Percentiles rank a stretch among this genome's conserved stretches.
Evolutionary conservation across 2,113 vertebrate genomes (phyloP).

Genomic region (Pycnonotus jocosus): DNA sequence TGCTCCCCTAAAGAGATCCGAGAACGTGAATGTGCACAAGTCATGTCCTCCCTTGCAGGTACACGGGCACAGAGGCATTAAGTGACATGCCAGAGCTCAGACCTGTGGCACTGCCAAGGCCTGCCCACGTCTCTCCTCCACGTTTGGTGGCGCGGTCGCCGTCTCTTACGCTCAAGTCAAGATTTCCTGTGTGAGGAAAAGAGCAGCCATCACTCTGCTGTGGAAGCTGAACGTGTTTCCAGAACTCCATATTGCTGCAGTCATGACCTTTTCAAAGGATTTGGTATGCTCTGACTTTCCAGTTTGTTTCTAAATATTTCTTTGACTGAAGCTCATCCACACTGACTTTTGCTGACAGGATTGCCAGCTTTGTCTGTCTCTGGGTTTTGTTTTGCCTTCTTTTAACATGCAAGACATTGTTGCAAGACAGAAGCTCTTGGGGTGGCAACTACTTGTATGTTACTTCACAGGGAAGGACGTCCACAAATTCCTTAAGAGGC

Average conservation of each 20-base stretch:
- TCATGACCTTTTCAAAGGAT: slow-evolving; percentile 19
- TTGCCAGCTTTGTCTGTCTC: background rate
- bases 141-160: background rate
- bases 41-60: background rate
- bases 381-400: background rate
- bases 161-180: background rate
- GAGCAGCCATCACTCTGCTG: background rate
- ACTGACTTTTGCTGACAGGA: slow-evolving; percentile 10
- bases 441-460: background rate
- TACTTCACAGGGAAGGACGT: background rate
- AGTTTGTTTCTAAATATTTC: slow-evolving; percentile 40
- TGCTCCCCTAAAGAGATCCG: background rate
- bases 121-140: background rate
- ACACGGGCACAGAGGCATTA: background rate
- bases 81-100: background rate
- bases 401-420: slow-evolving; percentile 3
- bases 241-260: slow-evolving; percentile 44
- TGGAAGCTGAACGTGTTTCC: background rate
- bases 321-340: background rate
- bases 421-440: background rate
- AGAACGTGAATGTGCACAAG: background rate
- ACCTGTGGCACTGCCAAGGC: background rate
- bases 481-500: background rate
- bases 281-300: background rate
- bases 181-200: background rate